Percentiles rank a stretch among this genome's conserved stretches.
These are phyloP conservation scores for Ammodytes dubius DNA, from an alignment of 2,113 vertebrate species.

Conservation along the genomic window DNA sequence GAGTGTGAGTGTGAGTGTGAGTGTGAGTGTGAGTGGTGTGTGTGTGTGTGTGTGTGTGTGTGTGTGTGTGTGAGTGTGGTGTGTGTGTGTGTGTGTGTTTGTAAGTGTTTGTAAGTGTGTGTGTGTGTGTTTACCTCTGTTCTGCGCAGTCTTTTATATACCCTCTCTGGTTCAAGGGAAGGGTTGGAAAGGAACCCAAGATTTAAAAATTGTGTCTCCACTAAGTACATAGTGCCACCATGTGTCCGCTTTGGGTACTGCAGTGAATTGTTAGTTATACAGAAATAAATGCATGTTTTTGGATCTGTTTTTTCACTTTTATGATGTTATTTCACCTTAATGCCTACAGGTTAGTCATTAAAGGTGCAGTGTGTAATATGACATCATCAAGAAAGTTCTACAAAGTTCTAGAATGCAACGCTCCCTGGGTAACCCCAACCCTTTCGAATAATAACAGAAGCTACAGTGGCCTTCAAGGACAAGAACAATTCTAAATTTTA, in stretches of 20 bases:
- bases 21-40: too few species aligned
- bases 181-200: conserved; percentile 38
- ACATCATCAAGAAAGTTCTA: too few species aligned
- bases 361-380: too few species aligned
- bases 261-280: conserved; percentile 4
- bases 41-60: too few species aligned
- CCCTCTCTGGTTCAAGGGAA: conserved; percentile 39
- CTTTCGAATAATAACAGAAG: too few species aligned
- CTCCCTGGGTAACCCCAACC: too few species aligned
- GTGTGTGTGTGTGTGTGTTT: conserved; percentile 52
- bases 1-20: too few species aligned
- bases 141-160: conserved; percentile 28
- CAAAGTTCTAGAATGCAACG: too few species aligned
- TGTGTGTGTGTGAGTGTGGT: neutral
- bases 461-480: too few species aligned
- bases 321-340: too few species aligned
- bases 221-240: conserved; percentile 84
- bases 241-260: conserved; percentile 68
- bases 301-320: neutral
- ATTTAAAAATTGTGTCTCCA: conserved; percentile 37
- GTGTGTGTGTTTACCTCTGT: conserved; percentile 56
- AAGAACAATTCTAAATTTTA: too few species aligned
- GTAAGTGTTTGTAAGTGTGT: conserved; percentile 19
- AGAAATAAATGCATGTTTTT: neutral
- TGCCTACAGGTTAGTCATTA: too few species aligned